Evolutionary conservation across 2,797 vertebrate species (phyloP), one percentile per base, ranked within the genome.

Genomic region (Decapterus maruadsi): DNA sequence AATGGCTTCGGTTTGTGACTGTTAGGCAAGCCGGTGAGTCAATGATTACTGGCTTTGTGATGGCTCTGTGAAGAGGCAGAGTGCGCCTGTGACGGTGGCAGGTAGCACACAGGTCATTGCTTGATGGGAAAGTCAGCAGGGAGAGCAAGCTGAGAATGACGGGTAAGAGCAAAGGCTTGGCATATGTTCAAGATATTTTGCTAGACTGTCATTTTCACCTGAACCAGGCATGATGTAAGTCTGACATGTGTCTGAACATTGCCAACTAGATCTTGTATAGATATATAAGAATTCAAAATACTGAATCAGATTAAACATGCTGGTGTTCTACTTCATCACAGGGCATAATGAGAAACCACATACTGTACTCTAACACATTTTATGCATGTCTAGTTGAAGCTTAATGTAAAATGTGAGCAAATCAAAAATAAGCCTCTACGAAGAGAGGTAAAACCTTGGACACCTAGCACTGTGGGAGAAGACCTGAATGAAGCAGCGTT

Each of bases 1-100:
- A 81, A 84, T 83, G 60, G 54, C 45, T 4, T 65, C 77, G 14
- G 58, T 69, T 73, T 72, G 58, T 77, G 16, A 75, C 69, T 54
- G 53, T 66, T 50, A 51, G 40, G n/a, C 45, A 54, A 46, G 45
- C 60, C 5, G 2, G 46, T 73, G 68, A 78, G 72, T 71, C 62
- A 40, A 42, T 78, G 76, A 85, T 83, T 57, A 31, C 46, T 65
- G 53, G 64, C 46, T 59, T 81, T 72, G 50, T 60, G 46, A 54
- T 68, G 67, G 51, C 43, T 64, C 17, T 68, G 13, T 75, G 43
- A 80, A 71, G 72, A 68, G 51, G 43, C 50, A 48, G 29, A 40
- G 2, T 50, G 17, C 72, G 64, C 56, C 55, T 53, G 17, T 54
- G 74, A 61, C 54, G 54, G 34, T 40, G 51, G 26, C 71, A 72